Base-by-base conservation (phyloP, 2,888 invertebrate species). In the Agrilus mali region DNA sequence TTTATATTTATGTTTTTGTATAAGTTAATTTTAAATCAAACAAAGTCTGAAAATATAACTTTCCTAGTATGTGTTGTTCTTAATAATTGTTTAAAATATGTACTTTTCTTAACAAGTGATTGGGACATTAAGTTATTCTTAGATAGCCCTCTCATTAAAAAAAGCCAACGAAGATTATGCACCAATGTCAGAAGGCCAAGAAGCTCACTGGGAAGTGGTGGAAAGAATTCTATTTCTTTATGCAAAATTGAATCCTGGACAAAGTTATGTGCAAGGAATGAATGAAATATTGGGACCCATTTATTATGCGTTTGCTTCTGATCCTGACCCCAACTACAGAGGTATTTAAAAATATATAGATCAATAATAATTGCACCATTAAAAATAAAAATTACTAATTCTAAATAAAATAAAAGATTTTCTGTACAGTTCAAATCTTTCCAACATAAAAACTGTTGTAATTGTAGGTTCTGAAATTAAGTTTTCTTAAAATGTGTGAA, bases 211-310 rank as follows among this genome's bases (percentile, higher is more conserved):
- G 97, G 96, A 98, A 69, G 95, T 97, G 4, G 88, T 95, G 0
- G 95, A 98, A 64, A 74, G 98, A 47, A 92, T 98, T 65, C 72
- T 98, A 45, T 98, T 98, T 68, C 74, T 98, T 1, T 99, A 97
- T 65, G 94, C 95, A 0, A 98, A 98, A 70, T 74, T 97, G 12
- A 98, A 98, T 72, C 94, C 96, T 0, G 97, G 97, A 0, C 94
- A 96, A 62, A 85, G 94, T 10, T 89, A 90, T 61, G 90, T 92
- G 1, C 89, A 97, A 70, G 98, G 98, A 42, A 98, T 99, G 97
- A 98, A 98, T 70, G 98, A 99, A 69, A 94, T 98, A 55, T 83
- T 98, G 36, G 98, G 96, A 0, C 97, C 97, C 7, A 92, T 98
- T 58, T 98, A 98, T 69, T 94, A 95, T 67, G 86, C 92, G 0